Conservation (phyloP, 2,113 vertebrate species). For the Rhinogobius similis region DNA sequence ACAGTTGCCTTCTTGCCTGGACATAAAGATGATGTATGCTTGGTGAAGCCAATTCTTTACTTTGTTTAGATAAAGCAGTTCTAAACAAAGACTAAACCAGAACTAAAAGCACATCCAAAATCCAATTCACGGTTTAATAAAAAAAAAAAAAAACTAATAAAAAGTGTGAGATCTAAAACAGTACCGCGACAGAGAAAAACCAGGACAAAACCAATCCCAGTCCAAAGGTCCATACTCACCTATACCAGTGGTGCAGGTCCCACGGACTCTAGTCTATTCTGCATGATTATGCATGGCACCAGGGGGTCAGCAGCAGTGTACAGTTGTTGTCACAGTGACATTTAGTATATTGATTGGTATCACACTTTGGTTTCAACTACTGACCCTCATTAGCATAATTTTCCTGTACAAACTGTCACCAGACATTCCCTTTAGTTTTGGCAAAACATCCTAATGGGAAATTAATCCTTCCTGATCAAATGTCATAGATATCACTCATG, state of each 20-base stretch:
- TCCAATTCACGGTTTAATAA: too few relatives aligned
- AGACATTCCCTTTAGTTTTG: constrained; percentile 42
- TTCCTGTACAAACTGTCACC: constrained; percentile 16
- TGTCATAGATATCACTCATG: not conserved
- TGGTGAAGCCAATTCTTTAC: not conserved
- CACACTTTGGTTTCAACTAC: constrained; percentile 24
- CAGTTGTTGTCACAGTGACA: constrained; percentile 50
- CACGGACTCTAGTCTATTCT: not conserved
- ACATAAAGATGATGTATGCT: not conserved
- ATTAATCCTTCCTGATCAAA: constrained; percentile 17
- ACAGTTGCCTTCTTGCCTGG: not conserved
- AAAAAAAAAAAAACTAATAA: too few relatives aligned
- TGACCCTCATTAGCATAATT: constrained; percentile 38
- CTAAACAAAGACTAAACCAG: not conserved
- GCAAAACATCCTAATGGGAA: constrained; percentile 25
- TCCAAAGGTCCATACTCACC: not conserved
- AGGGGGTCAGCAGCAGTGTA: constrained; percentile 23
- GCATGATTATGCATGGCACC: not conserved
- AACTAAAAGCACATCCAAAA: not conserved
- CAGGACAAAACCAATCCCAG: not conserved
- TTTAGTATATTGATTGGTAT: constrained; percentile 62
- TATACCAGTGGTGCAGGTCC: not conserved
- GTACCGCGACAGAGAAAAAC: not conserved
- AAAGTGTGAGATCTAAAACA: too few relatives aligned
- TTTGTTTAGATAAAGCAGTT: not conserved